These are phyloP conservation scores for Pedicia rivosa DNA, from an alignment of 2,888 invertebrate genomes.

Conservation along the genomic window DNA sequence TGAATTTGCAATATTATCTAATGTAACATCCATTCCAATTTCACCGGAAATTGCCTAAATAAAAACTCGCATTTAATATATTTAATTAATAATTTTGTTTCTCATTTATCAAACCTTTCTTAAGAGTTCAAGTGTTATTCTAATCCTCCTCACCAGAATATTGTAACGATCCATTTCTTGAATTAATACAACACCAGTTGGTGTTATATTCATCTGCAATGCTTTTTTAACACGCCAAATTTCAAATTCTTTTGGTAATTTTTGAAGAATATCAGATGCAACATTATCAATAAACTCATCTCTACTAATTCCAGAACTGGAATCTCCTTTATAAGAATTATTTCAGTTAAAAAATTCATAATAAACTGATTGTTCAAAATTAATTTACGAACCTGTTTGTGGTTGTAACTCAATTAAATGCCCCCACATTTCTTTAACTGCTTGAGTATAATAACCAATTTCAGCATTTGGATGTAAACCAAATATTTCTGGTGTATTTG, in stretches of 20 bases:
- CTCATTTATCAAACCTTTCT: slow-evolving; percentile 38
- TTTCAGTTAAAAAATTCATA: background rate
- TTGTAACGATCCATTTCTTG: slow-evolving; percentile 87
- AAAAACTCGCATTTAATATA: slow-evolving; percentile 2
- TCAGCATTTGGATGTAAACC: slow-evolving; percentile 91
- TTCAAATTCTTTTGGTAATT: slow-evolving; percentile 63
- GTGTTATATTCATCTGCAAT: slow-evolving; percentile 64
- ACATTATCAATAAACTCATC: slow-evolving; percentile 73
- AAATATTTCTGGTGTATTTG: slow-evolving; percentile 80
- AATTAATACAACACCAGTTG: slow-evolving; percentile 70
- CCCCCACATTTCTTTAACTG: slow-evolving; percentile 72
- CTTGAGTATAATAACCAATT: slow-evolving; percentile 83
- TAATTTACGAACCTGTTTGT: slow-evolving; percentile 51
- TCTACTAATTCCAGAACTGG: slow-evolving; percentile 61
- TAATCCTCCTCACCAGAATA: slow-evolving; percentile 53
- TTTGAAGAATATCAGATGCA: slow-evolving; percentile 59
- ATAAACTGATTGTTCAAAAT: too few relatives aligned
- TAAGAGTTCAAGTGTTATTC: slow-evolving; percentile 49
- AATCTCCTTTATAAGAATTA: background rate
- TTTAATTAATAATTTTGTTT: slow-evolving; percentile 3
- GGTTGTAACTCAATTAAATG: slow-evolving; percentile 80
- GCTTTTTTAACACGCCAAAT: slow-evolving; percentile 64
- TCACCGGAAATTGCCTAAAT: slow-evolving; percentile 69
- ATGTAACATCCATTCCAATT: slow-evolving; percentile 74
- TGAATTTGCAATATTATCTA: slow-evolving; percentile 69